phyloP scores from a whole-genome alignment of 2,113 vertebrate genomes.

The Prolemur simus region DNA sequence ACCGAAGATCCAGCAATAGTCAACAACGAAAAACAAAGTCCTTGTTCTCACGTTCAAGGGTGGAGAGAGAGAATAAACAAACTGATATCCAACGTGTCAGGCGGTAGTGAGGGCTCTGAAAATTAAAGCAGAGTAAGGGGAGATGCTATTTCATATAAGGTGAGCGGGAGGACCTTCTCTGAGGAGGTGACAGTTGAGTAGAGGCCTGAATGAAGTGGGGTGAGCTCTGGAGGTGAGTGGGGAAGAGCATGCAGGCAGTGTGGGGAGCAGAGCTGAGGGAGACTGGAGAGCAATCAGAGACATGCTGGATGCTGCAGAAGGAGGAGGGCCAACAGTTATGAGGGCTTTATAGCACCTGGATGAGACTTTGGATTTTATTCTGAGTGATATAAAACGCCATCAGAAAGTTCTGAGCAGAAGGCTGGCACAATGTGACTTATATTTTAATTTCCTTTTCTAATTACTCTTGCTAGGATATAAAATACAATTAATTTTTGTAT shows the following conservation, averaged over 20 bases:
- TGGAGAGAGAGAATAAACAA: background rate
- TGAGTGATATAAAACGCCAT: background rate
- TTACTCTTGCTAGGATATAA: background rate
- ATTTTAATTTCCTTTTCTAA: background rate
- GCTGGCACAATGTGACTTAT: background rate
- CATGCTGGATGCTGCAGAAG: rapidly evolving
- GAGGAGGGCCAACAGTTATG: background rate
- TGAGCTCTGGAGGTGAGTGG: background rate
- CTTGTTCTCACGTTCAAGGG: background rate
- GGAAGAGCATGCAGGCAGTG: background rate
- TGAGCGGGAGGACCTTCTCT: background rate
- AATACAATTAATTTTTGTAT: background rate
- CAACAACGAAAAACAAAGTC: background rate
- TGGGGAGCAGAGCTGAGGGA: background rate
- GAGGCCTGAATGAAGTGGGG: background rate
- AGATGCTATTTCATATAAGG: background rate
- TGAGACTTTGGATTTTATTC: background rate
- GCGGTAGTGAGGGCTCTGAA: background rate
- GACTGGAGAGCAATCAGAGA: background rate
- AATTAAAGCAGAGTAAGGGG: background rate
- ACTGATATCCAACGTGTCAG: background rate
- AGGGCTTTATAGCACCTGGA: background rate
- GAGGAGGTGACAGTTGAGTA: background rate
- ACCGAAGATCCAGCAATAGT: background rate
- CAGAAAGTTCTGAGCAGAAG: background rate